These are phyloP conservation scores for Podiceps cristatus DNA, from an alignment of 2,113 vertebrate species.

Conservation along the genomic window DNA sequence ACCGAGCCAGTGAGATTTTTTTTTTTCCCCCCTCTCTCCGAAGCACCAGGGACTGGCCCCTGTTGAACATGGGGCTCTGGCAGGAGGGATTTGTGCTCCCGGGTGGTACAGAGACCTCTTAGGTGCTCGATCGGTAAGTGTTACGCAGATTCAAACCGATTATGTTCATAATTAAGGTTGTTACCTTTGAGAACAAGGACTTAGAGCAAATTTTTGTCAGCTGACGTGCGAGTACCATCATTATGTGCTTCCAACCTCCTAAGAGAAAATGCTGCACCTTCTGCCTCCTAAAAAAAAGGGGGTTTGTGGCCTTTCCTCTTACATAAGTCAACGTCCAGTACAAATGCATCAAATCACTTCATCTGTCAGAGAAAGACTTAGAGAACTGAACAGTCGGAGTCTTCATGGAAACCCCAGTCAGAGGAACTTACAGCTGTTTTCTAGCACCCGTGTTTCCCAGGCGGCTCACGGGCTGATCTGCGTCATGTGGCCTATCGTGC, in stretches of 20 bases:
- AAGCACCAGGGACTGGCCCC: background rate
- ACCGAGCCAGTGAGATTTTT: background rate
- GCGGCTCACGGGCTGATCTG: background rate
- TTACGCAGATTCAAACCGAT: accelerated
- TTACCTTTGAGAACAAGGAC: background rate
- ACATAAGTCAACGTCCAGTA: accelerated
- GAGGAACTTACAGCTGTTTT: background rate
- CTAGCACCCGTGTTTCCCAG: background rate
- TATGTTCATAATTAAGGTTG: background rate
- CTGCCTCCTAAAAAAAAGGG: background rate
- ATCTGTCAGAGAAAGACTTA: background rate
- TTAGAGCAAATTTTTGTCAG: background rate
- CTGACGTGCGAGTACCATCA: too few relatives aligned
- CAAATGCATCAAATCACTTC: background rate
- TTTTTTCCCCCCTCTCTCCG: too few relatives aligned
- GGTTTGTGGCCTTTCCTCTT: background rate
- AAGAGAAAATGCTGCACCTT: background rate
- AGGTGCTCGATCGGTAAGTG: accelerated
- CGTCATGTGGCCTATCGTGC: accelerated
- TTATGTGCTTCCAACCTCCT: background rate
- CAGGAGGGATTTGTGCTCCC: too few relatives aligned
- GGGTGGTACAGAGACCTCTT: background rate
- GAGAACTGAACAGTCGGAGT: accelerated
- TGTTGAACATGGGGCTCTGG: background rate
- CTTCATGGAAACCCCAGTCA: background rate